Base-by-base conservation (phyloP, 2,113 vertebrate genomes). In the Apodemus speciosus region DNA sequence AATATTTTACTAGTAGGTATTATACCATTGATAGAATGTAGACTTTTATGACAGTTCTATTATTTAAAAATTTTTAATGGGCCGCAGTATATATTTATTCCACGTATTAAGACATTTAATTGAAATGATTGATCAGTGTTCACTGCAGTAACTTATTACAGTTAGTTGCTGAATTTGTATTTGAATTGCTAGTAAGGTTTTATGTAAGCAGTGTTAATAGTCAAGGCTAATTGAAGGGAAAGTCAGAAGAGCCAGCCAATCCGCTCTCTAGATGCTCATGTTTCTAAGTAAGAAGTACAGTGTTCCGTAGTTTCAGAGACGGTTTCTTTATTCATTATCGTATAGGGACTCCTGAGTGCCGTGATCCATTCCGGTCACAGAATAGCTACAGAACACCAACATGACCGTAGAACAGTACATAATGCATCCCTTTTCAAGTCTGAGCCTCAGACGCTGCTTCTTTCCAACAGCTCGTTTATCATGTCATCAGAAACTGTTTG, bases 1-100 rank as follows among this genome's bases (percentile, higher is more conserved):
- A 85, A 56, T 89, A 27, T 30, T 95, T 49, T 91, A 51, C 49
- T 89, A 90, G 84, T 91, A 97, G 68, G 92, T 93, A 81, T 60
- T 96, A 85, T 93, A 53, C 68, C 76, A 76, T 91, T 92, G 88
- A 38, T 85, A 95, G 84, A 91, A 69, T 93, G 46, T 77, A 95
- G 38, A 92, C 83, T 84, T 92, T 89, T 83, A 0, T 93, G 38
- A n/a, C 71, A 84, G 9, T 8, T 94, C 96, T 96, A 53, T 95
- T 94, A 53, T 95, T 43, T 93, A 89, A 92, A 88, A 92, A 93
- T 4, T 51, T n/a, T 75, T 85, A 87, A 38, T 38, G n/a, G 38
- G 3, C 73, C 4, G 89, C 9, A 87, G 9, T 53, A 18, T 30
- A 49, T 64, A 84, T 73, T 88, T 89, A 76, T 35, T 92, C 30